Base-by-base conservation (phyloP, 2,113 vertebrate species). In the Lates calcarifer region DNA sequence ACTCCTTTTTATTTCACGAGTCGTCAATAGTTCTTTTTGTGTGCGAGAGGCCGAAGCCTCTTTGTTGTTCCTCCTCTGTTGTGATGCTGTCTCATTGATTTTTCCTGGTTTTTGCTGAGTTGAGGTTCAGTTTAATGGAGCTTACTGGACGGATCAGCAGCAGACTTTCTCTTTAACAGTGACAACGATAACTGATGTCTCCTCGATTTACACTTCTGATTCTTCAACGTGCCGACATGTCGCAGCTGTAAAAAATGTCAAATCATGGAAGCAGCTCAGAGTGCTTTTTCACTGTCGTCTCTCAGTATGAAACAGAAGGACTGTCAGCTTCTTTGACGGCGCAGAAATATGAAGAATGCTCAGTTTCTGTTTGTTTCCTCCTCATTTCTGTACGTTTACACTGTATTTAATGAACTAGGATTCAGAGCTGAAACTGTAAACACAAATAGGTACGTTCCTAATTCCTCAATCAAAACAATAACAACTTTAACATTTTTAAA, bases 91-190 rank as follows among this genome's bases (percentile, higher is more conserved):
- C 28, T 35, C 57, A 81, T 82, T 79, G 71, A 84, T 85, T 77
- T 58, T 70, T 55, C 24, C 24, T 69, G 60, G 0, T 74, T 91
- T 75, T 85, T 87, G 87, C 87, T 79, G 86, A 81, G 53, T 78
- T 10, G 43, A 76, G 47, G 39, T 75, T 85, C 55, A 17, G 74
- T 85, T 74, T 87, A 82, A 72, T 79, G 65, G 74, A 65, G 35
- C 76, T 62, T 33, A 22, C 14, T 28, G 55, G 49, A 47, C 24
- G 35, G 10, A 69, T 39, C 4, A 53, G 5, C 10, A 10, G 45
- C 69, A 31, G 74, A 26, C 37, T 74, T 24, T 24, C 69, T 77
- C 58, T 74, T 61, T 31, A 51, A 65, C 43, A 62, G 70, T 24
- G 55, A 84, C 56, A 15, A 0, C 11, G 49, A 69, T 29, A 80